Evolutionary conservation across 2,113 vertebrate species (phyloP).

Genomic region (Crotalus tigris): DNA sequence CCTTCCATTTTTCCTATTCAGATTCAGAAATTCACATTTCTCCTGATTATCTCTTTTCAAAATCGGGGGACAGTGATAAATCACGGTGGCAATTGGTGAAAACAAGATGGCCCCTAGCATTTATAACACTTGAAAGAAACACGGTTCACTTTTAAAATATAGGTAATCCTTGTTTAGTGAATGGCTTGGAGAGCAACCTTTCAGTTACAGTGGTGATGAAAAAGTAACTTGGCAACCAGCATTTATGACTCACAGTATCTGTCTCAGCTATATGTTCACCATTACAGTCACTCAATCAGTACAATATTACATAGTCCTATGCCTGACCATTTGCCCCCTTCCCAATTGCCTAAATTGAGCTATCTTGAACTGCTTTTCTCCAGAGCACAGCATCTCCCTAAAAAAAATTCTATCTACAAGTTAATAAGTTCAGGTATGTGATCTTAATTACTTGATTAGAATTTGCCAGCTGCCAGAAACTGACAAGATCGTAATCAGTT

Average conservation of each 20-base stretch:
- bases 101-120: background rate
- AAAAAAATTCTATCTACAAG: background rate
- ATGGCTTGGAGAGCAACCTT: background rate
- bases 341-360: background rate
- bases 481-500: background rate
- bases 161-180: background rate
- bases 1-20: background rate
- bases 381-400: background rate
- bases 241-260: background rate
- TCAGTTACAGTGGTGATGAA: background rate
- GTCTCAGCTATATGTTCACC: background rate
- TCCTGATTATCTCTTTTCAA: background rate
- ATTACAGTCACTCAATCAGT: background rate
- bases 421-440: background rate
- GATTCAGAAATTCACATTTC: background rate
- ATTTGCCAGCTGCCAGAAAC: background rate
- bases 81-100: background rate
- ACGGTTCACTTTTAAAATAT: background rate
- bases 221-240: background rate
- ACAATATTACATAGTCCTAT: background rate
- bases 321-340: background rate
- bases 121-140: background rate
- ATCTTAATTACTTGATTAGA: background rate
- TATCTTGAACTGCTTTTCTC: background rate
- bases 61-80: background rate